Evolutionary conservation across 2,797 vertebrate genomes (phyloP).

Genomic region (Pempheris klunzingeri): DNA sequence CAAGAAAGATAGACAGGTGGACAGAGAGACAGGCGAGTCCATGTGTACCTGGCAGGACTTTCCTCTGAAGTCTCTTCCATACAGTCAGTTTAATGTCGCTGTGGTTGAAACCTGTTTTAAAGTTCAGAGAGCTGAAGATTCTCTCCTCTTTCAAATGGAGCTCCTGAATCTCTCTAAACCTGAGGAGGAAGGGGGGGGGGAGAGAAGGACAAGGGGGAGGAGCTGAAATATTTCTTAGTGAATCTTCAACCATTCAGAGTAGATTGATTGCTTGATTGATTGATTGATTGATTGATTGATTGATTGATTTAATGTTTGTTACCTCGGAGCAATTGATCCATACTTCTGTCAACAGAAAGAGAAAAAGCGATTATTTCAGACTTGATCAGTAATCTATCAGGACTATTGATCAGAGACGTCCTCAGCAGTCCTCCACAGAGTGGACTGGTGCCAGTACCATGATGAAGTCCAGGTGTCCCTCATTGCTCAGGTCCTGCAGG

Average conservation of each 20-base stretch:
- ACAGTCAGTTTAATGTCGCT: conserved; percentile 89
- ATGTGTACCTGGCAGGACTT: conserved; percentile 86
- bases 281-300: too few relatives aligned
- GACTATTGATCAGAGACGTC: not conserved
- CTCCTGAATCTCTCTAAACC: conserved; percentile 76
- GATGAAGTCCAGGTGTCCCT: conserved; percentile 88
- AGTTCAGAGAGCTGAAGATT: conserved; percentile 85
- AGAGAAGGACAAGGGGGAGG: not conserved
- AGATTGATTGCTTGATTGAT: too few relatives aligned
- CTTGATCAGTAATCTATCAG: conserved; percentile 1
- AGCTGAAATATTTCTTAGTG: not conserved
- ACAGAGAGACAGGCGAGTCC: not conserved
- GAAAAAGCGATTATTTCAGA: not conserved
- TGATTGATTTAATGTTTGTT: conserved; percentile 44
- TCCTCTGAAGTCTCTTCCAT: conserved; percentile 88
- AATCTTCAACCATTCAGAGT: too few relatives aligned
- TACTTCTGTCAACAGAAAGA: conserved; percentile 83
- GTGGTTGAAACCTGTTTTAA: conserved; percentile 89
- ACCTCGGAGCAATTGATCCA: conserved; percentile 82
- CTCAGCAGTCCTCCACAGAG: too few relatives aligned
- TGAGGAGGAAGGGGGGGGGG: conserved; percentile 6
- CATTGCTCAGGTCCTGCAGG: conserved; percentile 83
- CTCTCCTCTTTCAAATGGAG: conserved; percentile 76
- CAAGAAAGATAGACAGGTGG: not conserved
- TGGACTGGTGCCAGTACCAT: conserved; percentile 67